phyloP scores from a whole-genome alignment of 2,797 vertebrate species.

The Geotrypetes seraphini region DNA sequence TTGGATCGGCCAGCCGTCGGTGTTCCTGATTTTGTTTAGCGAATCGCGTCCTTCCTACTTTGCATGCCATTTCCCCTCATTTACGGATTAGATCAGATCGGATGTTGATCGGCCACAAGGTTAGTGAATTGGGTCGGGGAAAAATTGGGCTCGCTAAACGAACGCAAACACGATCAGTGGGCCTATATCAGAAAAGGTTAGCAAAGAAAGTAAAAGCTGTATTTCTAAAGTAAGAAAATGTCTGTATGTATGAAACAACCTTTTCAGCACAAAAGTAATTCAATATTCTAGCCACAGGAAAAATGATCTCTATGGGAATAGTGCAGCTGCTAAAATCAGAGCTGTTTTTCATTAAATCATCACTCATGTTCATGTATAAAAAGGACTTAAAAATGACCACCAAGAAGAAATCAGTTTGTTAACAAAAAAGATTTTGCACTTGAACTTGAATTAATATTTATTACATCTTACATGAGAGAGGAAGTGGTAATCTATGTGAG shows the following conservation, averaged over 20 bases:
- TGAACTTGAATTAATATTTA: constrained; percentile 15
- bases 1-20: too few species aligned
- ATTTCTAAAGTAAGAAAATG: constrained; percentile 54
- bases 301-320: constrained; percentile 56
- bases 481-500: not conserved
- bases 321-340: constrained; percentile 53
- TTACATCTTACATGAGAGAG: not conserved
- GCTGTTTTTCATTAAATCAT: constrained; percentile 47
- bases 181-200: constrained; percentile 29
- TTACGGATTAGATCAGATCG: too few species aligned
- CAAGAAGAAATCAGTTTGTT: constrained; percentile 38
- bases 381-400: constrained; percentile 32
- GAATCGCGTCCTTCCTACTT: too few species aligned
- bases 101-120: too few species aligned
- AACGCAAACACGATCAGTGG: too few species aligned
- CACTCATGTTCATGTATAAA: constrained; percentile 42
- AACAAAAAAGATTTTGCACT: constrained; percentile 30
- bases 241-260: constrained; percentile 32
- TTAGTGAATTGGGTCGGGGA: too few species aligned
- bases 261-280: constrained; percentile 50
- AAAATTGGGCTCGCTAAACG: too few species aligned
- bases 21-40: too few species aligned
- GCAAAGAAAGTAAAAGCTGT: constrained; percentile 37
- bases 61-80: too few species aligned
- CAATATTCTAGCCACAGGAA: constrained; percentile 51